Percentiles rank a stretch among this genome's conserved stretches.
These are phyloP conservation scores for Ceyx cyanopectus DNA, from an alignment of 2,113 vertebrate genomes.

Conservation along the genomic window DNA sequence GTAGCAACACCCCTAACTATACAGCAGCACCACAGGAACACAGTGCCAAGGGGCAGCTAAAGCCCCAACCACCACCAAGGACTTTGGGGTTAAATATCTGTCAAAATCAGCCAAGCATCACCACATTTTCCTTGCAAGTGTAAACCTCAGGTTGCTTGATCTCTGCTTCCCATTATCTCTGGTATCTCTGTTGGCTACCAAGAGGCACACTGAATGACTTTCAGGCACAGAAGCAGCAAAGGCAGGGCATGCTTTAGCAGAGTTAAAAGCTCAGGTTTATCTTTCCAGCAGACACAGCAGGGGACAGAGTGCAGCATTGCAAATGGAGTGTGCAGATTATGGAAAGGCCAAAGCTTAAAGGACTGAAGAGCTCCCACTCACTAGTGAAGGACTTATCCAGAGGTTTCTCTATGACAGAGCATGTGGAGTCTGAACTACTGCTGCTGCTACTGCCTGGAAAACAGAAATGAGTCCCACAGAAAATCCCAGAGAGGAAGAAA, in stretches of 20 bases:
- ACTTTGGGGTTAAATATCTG: not conserved
- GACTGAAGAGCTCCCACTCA: slow-evolving; percentile 88
- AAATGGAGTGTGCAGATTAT: slow-evolving; percentile 72
- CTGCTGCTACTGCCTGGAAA: slow-evolving; percentile 90
- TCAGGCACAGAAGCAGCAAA: slow-evolving; percentile 66
- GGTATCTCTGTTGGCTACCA: not conserved
- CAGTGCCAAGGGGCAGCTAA: not conserved
- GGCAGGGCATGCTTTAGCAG: slow-evolving; percentile 73
- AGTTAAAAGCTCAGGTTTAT: slow-evolving; percentile 33
- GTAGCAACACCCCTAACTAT: not conserved
- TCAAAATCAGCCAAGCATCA: not conserved
- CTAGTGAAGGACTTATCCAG: slow-evolving; percentile 88
- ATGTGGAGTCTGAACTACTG: slow-evolving; percentile 89
- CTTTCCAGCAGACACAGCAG: slow-evolving; percentile 54
- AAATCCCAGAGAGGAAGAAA: slow-evolving; percentile 75
- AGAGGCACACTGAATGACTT: not conserved
- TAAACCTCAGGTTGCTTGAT: not conserved
- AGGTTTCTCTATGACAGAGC: slow-evolving; percentile 86
- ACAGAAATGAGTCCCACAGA: slow-evolving; percentile 81
- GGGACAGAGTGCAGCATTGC: slow-evolving; percentile 69
- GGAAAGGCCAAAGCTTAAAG: slow-evolving; percentile 80
- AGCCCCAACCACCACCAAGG: not conserved
- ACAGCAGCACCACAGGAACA: not conserved
- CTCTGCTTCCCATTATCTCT: slow-evolving; percentile 10
- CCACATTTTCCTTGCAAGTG: not conserved